Base-by-base conservation (phyloP, 2,888 invertebrate species). In the Onchidella celtica region DNA sequence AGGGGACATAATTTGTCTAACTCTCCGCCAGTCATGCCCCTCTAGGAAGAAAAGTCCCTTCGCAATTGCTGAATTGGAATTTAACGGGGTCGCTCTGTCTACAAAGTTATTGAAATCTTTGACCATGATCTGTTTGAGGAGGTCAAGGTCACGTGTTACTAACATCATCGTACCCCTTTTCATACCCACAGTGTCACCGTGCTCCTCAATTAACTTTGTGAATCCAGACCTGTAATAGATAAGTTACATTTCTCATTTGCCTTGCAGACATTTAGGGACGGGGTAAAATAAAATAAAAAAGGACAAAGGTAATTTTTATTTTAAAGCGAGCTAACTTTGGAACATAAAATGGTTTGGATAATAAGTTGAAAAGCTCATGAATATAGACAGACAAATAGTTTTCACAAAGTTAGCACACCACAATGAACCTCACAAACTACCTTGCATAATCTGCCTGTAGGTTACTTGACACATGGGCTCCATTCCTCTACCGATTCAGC, bases 91-190 rank as follows among this genome's bases (percentile, higher is more conserved):
- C 3, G 11, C 2, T 34, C 79, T 29, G 38, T 79, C 66, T 17
- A 79, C 79, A n/a, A 79, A 79, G 73, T 79, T 73, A n/a, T 73
- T 79, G 57, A 79, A 79, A 36, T 79, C 79, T 55, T 79, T 79
- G 24, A 73, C 73, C 79, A 79, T 63, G 61, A 79, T 61, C 17
- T 36, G 21, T 21, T 66, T 73, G 0, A 79, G 57, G 24, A 79
- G 24, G 27, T 72, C 73, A n/a, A 79, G 29, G 32, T 79, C 79
- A 1, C 79, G 65, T 0, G 79, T 73, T 24, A 79, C 21, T 0
- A 79, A 66, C 27, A 47, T 27, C 21, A 73, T 3, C 2, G 17
- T 17, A 29, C 21, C 47, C 6, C 57, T 65, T 34, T 73, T 73
- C 9, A 79, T 65, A 2, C 79, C 79, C 17, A 79, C 66, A 11